phyloP scores from a whole-genome alignment of 2,888 invertebrate species.

The Dyspetes luteomarginatus region DNA sequence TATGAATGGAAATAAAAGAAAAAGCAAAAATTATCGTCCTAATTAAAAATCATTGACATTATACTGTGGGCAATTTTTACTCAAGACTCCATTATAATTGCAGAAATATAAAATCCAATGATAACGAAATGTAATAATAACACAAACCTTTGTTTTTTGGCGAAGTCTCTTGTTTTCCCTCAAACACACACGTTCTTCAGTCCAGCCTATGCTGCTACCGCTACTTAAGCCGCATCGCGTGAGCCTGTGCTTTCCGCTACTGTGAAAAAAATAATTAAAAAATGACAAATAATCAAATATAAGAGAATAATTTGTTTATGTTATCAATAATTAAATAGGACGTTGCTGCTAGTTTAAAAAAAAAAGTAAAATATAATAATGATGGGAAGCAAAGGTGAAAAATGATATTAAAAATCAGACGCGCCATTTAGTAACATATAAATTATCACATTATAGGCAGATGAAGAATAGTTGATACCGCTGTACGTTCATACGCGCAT shows the following conservation, averaged over 20 bases:
- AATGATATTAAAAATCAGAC: too few species aligned
- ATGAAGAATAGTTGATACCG: too few species aligned
- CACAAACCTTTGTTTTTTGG: constrained; percentile 51
- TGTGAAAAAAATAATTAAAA: background rate
- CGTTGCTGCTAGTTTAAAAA: background rate
- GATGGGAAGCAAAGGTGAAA: too few species aligned
- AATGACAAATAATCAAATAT: background rate
- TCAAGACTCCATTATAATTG: too few species aligned
- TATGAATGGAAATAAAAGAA: too few species aligned
- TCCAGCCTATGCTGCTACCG: constrained; percentile 46
- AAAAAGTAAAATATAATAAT: too few species aligned
- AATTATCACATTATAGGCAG: too few species aligned
- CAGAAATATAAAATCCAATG: background rate
- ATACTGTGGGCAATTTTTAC: too few species aligned
- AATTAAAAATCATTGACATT: too few species aligned
- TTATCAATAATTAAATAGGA: background rate
- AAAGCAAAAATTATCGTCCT: too few species aligned
- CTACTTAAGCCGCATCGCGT: constrained; percentile 58
- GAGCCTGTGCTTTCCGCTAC: constrained; percentile 41
- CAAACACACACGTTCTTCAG: constrained; percentile 46
- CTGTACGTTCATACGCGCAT: too few species aligned
- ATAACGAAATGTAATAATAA: background rate
- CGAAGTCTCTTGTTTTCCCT: constrained; percentile 53
- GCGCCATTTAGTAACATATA: too few species aligned
- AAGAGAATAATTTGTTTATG: background rate